Evolutionary conservation across 2,888 invertebrate species (phyloP).

Genomic region (Archips crataeganus): DNA sequence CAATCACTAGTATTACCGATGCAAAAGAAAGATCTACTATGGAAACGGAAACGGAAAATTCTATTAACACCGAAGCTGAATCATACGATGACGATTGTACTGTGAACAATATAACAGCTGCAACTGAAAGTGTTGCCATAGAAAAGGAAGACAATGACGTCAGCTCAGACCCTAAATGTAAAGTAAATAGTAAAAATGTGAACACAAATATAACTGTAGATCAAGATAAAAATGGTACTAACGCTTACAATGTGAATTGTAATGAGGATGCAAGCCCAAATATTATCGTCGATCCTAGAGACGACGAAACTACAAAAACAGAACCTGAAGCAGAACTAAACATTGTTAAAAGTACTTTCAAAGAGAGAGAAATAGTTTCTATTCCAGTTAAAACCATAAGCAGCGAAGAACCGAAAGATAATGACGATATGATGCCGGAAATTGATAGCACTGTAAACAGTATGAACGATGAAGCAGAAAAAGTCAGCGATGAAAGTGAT

Average conservation of each 20-base stretch:
- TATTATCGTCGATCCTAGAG: background rate
- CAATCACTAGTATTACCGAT: constrained; percentile 7
- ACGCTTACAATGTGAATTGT: background rate
- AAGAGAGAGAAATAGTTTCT: background rate
- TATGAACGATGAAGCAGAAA: constrained; percentile 39
- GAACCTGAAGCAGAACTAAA: background rate
- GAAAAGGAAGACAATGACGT: constrained; percentile 32
- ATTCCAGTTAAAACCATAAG: background rate
- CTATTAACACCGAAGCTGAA: background rate
- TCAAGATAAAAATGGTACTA: constrained; percentile 3
- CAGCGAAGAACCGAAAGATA: background rate
- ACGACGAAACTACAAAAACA: background rate
- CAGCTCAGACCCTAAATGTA: background rate
- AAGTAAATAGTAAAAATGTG: background rate
- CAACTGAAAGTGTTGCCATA: constrained; percentile 26
- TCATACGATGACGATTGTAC: background rate
- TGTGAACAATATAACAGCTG: constrained; percentile 4
- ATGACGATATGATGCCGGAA: background rate
- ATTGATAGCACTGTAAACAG: background rate
- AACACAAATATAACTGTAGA: background rate
- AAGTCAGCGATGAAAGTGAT: constrained; percentile 44
- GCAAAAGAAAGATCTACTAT: constrained; percentile 23
- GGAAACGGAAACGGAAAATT: background rate
- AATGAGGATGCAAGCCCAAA: background rate
- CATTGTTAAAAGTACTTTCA: background rate